Evolutionary conservation across 2,888 invertebrate species (phyloP).

Genomic region (Machimus rusticus): DNA sequence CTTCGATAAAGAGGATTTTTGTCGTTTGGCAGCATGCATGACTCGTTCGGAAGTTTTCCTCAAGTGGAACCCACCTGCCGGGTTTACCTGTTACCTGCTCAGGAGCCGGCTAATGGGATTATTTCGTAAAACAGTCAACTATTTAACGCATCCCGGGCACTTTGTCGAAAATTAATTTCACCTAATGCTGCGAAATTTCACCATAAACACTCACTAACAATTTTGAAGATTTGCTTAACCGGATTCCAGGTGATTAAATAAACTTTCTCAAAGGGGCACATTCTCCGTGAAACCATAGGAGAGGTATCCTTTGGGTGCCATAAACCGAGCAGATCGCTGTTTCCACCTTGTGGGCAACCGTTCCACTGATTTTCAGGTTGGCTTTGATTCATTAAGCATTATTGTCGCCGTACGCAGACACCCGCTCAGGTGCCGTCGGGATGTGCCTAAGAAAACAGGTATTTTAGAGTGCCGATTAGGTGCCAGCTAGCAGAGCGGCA

Average conservation of each 20-base stretch:
- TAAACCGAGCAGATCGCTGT: constrained; percentile 5
- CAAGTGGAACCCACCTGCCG: neutral
- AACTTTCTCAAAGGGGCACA: constrained; percentile 21
- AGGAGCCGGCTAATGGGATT: neutral
- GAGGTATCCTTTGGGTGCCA: constrained; percentile 21
- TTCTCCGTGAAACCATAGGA: neutral
- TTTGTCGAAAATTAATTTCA: constrained; percentile 26
- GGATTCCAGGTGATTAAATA: constrained; percentile 29
- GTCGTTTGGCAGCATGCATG: neutral
- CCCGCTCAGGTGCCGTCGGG: neutral
- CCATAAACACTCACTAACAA: constrained; percentile 1
- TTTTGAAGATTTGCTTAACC: constrained; percentile 28
- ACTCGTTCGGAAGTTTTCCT: neutral
- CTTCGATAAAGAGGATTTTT: neutral
- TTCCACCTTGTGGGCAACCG: constrained; percentile 26
- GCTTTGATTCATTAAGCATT: constrained; percentile 30
- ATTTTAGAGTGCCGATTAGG: neutral
- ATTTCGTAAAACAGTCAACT: neutral
- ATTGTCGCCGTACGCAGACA: constrained; percentile 11
- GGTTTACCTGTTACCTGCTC: neutral
- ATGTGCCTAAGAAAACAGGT: neutral
- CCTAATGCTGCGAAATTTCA: neutral
- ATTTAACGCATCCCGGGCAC: neutral
- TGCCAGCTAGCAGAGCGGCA: neutral
- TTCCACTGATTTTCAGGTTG: constrained; percentile 17